Conservation (phyloP, 2,888 invertebrate species). For the Chrysodeixis includens region DNA sequence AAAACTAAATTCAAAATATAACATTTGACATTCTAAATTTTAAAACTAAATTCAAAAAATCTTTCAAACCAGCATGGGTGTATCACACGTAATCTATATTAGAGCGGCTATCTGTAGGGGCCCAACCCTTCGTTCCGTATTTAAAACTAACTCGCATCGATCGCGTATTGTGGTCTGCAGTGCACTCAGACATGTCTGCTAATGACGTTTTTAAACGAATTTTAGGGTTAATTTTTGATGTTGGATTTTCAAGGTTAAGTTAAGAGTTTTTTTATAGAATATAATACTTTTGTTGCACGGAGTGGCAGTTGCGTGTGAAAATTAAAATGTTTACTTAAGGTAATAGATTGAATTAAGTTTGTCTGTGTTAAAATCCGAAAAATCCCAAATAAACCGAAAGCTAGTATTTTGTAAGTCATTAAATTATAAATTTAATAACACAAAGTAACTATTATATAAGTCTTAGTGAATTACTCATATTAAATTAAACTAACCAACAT, state of each 20-base stretch:
- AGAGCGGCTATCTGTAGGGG: slow-evolving; percentile 62
- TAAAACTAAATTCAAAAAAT: slow-evolving; percentile 6
- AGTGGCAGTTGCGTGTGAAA: too few relatives aligned
- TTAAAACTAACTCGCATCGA: slow-evolving; percentile 81
- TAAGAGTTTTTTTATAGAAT: neutral
- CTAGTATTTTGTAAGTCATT: too few relatives aligned
- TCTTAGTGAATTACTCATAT: too few relatives aligned
- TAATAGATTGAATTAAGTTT: too few relatives aligned
- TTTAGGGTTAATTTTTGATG: neutral
- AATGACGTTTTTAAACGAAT: slow-evolving; percentile 36
- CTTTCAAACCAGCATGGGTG: slow-evolving; percentile 48
- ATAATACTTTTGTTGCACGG: too few relatives aligned
- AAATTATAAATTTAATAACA: too few relatives aligned
- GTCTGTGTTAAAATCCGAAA: too few relatives aligned
- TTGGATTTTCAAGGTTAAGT: neutral
- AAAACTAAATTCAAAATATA: neutral
- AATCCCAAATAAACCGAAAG: too few relatives aligned
- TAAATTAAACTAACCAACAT: neutral
- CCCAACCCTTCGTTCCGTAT: slow-evolving; percentile 81
- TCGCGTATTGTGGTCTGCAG: slow-evolving; percentile 61
- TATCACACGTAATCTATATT: slow-evolving; percentile 59
- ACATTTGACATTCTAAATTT: neutral
- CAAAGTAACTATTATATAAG: too few relatives aligned
- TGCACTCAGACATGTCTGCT: slow-evolving; percentile 53
- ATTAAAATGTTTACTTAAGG: too few relatives aligned